Evolutionary conservation across 2,888 invertebrate species (phyloP).

Genomic region (Drosophila prolongata): DNA sequence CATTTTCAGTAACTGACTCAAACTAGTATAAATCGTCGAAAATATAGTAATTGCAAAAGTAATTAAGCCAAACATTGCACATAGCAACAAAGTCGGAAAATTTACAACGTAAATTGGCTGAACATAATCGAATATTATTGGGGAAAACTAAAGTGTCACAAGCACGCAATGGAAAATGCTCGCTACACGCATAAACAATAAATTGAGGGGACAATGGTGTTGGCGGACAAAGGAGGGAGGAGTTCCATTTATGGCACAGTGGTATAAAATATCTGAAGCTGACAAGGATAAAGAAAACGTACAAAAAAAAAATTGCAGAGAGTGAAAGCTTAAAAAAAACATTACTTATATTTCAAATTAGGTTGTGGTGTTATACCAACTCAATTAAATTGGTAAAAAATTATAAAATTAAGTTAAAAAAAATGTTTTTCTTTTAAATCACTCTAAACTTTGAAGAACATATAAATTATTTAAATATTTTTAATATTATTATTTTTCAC

Average conservation of each 20-base stretch:
- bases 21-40: slow-evolving; percentile 48
- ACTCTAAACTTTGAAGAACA: too few relatives aligned
- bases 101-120: slow-evolving; percentile 31
- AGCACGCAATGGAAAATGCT: slow-evolving; percentile 47
- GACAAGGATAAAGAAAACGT: too few relatives aligned
- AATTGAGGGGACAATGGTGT: slow-evolving; percentile 30
- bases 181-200: slow-evolving; percentile 65
- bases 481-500: too few relatives aligned
- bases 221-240: not conserved
- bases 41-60: slow-evolving; percentile 21
- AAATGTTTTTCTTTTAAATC: too few relatives aligned
- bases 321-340: too few relatives aligned
- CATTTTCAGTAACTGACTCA: slow-evolving; percentile 42
- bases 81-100: slow-evolving; percentile 18
- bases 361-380: too few relatives aligned
- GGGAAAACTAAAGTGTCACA: slow-evolving; percentile 38
- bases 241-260: slow-evolving; percentile 1
- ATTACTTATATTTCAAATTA: too few relatives aligned
- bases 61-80: slow-evolving; percentile 33
- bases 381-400: too few relatives aligned
- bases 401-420: too few relatives aligned
- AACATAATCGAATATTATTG: slow-evolving; percentile 40
- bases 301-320: too few relatives aligned
- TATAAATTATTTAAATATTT: too few relatives aligned
- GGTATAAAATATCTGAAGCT: not conserved